phyloP scores from a whole-genome alignment of 2,113 vertebrate species.

The Hystrix brachyura region DNA sequence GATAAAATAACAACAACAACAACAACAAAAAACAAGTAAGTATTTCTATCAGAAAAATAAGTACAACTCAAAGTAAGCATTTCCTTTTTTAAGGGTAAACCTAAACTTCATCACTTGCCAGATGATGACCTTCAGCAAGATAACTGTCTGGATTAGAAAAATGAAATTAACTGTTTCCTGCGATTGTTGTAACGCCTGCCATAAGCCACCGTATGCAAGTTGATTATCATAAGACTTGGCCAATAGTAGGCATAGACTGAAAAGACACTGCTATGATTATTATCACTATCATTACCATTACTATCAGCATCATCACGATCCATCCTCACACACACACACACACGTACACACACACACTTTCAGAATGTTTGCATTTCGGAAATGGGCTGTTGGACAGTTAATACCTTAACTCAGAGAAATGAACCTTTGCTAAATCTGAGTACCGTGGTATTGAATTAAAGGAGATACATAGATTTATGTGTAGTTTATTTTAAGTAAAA shows the following conservation, averaged over 20 bases:
- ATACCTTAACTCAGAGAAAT: not conserved
- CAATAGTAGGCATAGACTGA: not conserved
- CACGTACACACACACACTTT: too few species aligned
- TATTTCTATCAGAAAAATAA: constrained; percentile 3
- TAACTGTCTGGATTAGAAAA: not conserved
- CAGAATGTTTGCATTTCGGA: not conserved
- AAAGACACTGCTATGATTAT: not conserved
- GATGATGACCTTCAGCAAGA: not conserved
- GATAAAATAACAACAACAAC: not conserved
- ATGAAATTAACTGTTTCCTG: not conserved
- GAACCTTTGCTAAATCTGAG: not conserved
- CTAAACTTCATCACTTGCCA: not conserved
- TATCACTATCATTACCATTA: not conserved
- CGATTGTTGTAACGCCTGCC: not conserved
- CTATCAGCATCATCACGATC: too few species aligned
- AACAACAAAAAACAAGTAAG: not conserved
- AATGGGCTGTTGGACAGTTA: not conserved
- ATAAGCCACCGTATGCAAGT: too few species aligned
- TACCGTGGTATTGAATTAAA: not conserved
- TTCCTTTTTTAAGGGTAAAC: constrained; percentile 19
- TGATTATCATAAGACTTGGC: not conserved
- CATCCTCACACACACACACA: not conserved
- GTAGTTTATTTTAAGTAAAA: constrained; percentile 1
- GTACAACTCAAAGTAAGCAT: not conserved
- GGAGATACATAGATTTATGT: not conserved